A percentile compares a stretch with the other conserved stretches of the same genome.
These are phyloP conservation scores for Serilophus lunatus DNA, from an alignment of 2,113 vertebrate species.

Conservation along the genomic window DNA sequence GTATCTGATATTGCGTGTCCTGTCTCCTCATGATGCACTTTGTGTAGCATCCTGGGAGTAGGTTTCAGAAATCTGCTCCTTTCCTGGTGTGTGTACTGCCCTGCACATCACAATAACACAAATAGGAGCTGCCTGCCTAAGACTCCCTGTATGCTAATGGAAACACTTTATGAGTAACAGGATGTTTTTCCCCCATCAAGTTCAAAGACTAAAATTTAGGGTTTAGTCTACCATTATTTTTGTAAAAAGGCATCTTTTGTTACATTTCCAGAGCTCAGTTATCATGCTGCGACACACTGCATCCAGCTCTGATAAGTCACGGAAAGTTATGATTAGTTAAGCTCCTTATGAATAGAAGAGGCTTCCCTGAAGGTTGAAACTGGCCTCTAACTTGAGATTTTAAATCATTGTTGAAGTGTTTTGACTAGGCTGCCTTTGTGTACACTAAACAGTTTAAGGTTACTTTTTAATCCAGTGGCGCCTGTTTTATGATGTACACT, in stretches of 20 bases:
- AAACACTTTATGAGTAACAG: conserved; percentile 65
- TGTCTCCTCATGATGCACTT: conserved; percentile 36
- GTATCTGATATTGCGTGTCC: neutral
- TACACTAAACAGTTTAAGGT: conserved; percentile 53
- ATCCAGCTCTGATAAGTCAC: conserved; percentile 62
- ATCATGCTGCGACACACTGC: conserved; percentile 50
- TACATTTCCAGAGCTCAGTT: conserved; percentile 57
- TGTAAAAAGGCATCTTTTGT: conserved; percentile 63
- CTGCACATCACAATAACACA: conserved; percentile 6
- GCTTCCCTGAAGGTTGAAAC: conserved; percentile 41
- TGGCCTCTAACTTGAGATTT: conserved; percentile 47
- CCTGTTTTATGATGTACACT: conserved; percentile 25
- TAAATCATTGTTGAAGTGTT: conserved; percentile 51
- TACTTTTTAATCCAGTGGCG: conserved; percentile 41
- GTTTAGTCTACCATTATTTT: conserved; percentile 66
- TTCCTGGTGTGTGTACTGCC: conserved; percentile 31
- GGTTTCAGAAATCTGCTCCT: conserved; percentile 44
- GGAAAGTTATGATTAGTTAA: conserved; percentile 63
- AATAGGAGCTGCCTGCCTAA: conserved; percentile 43
- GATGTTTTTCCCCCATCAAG: conserved; percentile 42
- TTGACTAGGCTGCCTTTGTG: conserved; percentile 51
- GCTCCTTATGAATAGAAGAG: conserved; percentile 44
- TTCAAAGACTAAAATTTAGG: conserved; percentile 71
- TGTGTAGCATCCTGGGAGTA: neutral
- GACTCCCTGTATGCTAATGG: conserved; percentile 37